These are phyloP conservation scores for Nebria ingens DNA, from an alignment of 1,140 invertebrate genomes.

Conservation along the genomic window DNA sequence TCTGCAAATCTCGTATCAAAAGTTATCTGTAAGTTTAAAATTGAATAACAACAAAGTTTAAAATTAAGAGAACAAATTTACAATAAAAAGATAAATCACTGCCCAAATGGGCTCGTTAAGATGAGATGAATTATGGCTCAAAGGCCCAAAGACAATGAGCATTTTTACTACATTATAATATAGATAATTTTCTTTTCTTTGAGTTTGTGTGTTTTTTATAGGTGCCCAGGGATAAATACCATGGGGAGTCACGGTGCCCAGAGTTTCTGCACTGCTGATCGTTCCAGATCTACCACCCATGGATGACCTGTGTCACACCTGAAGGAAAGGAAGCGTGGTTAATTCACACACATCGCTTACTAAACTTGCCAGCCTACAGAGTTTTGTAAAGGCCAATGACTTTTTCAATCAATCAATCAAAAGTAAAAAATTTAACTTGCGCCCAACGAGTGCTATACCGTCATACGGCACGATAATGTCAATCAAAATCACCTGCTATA, in stretches of 20 bases:
- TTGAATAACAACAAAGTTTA: slow-evolving; percentile 17
- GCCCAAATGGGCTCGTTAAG: neutral
- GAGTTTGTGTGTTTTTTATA: slow-evolving; percentile 15
- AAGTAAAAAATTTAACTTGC: too few relatives aligned
- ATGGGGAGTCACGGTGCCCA: slow-evolving; percentile 44
- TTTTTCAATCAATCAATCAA: too few relatives aligned
- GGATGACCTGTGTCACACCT: slow-evolving; percentile 23
- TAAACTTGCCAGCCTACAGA: slow-evolving; percentile 33
- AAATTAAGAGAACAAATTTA: slow-evolving; percentile 20
- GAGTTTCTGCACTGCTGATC: slow-evolving; percentile 34
- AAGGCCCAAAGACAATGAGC: slow-evolving; percentile 40
- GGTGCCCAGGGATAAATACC: slow-evolving; percentile 51
- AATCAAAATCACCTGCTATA: neutral
- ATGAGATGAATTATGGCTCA: slow-evolving; percentile 10
- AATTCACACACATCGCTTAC: slow-evolving; percentile 31
- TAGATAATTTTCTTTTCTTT: neutral
- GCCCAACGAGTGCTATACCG: neutral
- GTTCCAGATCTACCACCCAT: slow-evolving; percentile 17
- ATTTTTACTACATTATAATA: neutral
- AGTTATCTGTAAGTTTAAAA: slow-evolving; percentile 27
- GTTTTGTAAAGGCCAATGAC: slow-evolving; percentile 13
- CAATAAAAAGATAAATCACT: slow-evolving; percentile 14
- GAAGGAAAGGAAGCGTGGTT: slow-evolving; percentile 37
- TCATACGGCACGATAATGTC: neutral
- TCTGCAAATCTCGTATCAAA: slow-evolving; percentile 27